These are phyloP conservation scores for Conus canariensis DNA, from an alignment of 2,888 invertebrate genomes.

Conservation along the genomic window DNA sequence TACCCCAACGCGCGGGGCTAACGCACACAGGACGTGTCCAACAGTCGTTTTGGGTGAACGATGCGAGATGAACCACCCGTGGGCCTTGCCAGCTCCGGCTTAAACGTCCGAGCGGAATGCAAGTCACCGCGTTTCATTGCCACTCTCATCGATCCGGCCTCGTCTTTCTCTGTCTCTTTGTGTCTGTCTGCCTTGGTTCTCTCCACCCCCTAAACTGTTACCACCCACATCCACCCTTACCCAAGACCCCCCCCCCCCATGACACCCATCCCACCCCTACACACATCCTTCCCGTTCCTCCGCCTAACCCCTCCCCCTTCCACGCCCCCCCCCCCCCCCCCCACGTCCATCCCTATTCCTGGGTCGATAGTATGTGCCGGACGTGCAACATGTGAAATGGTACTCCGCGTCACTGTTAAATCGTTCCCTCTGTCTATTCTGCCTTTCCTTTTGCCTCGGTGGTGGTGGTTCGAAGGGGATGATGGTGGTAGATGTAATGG, in stretches of 20 bases:
- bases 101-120: background rate
- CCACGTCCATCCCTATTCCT: background rate
- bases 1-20: no score
- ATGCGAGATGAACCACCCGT: no score
- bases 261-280: background rate
- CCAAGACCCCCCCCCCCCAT: background rate
- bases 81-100: background rate
- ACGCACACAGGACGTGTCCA: no score
- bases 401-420: conserved; percentile 5
- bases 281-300: background rate
- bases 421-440: conserved; percentile 8
- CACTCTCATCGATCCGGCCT: background rate
- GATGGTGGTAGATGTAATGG: no score
- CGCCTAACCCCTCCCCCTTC: background rate
- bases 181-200: background rate
- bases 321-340: background rate
- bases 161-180: background rate
- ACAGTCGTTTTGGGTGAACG: no score
- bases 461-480: no score
- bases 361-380: background rate
- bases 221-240: background rate
- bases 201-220: background rate
- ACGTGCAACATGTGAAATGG: background rate
- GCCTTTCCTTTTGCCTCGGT: background rate
- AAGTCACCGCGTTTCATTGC: background rate